Base-by-base conservation (phyloP, 2,797 vertebrate species). In the Coendou prehensilis region DNA sequence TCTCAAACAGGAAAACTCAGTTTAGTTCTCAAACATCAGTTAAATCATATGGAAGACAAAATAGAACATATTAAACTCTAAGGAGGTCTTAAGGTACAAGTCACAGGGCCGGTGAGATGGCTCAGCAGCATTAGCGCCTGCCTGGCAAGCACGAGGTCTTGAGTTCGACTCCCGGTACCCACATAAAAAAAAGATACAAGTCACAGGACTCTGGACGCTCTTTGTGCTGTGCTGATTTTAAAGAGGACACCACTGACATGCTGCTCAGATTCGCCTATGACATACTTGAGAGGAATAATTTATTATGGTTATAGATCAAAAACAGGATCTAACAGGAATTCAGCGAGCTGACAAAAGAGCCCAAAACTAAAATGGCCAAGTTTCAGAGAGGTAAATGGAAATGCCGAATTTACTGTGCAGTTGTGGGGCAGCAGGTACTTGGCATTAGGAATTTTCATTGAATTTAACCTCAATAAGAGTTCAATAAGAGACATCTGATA, bases 1-100 rank as follows among this genome's bases (percentile, higher is more conserved):
- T 94, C 28, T 75, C 37, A 91, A 71, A 86, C 6, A 89, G 33
- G 57, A 93, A 87, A 96, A 80, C 30, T 95, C 61, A 56, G 20
- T 45, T 73, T 89, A 30, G 41, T 64, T 93, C 54, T 94, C 57
- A 89, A 83, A 91, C 10, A 83, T 37, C 30, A 79, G n/a, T 75
- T 90, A 76, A 73, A 86, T 61, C 59, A 95, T 7, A 57, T 5
- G 9, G 52, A 76, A 64, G 37, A 76, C n/a, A 69, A 84, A 83
- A 84, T 13, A 64, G 54, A 54, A 45, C 80, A 57, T 47, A 64
- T 56, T 61, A 30, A 61, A 56, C n/a, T 37, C 41, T 0, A 17
- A 10, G 28, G 59, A 63, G 4, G 13, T 41, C 52, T 73, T 63
- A 26, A 59, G 80, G 3, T 9, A 10, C 0, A 50, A 37, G 13